Conservation (phyloP, 2,888 invertebrate genomes). For the Laspeyria flexula region DNA sequence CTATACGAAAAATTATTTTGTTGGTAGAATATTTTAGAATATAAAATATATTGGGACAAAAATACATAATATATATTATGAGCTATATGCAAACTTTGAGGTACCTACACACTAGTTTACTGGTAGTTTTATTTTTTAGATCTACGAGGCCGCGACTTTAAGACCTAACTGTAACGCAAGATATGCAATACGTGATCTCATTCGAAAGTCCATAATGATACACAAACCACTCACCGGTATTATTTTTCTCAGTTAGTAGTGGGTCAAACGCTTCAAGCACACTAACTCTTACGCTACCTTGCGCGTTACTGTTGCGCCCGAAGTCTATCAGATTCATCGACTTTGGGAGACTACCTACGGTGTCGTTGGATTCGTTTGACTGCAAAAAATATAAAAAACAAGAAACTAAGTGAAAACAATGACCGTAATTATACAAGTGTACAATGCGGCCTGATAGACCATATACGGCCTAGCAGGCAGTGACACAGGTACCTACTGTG, state of each 20-base stretch:
- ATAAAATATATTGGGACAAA: too few species aligned
- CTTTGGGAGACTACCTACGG: constrained; percentile 68
- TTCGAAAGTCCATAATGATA: constrained; percentile 50
- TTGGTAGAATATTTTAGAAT: too few species aligned
- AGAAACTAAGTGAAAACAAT: not conserved
- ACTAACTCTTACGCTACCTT: constrained; percentile 87
- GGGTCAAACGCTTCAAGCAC: constrained; percentile 96
- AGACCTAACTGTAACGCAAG: not conserved
- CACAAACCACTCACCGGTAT: constrained; percentile 83
- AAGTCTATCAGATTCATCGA: constrained; percentile 80
- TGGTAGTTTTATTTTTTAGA: too few species aligned
- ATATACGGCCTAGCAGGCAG: too few species aligned
- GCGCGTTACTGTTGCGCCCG: constrained; percentile 63
- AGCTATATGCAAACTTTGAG: too few species aligned
- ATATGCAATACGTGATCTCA: constrained; percentile 6
- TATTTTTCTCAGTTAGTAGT: constrained; percentile 88
- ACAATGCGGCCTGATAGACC: too few species aligned
- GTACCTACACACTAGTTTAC: too few species aligned
- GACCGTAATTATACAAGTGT: too few species aligned
- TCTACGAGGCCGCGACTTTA: too few species aligned
- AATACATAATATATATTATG: too few species aligned
- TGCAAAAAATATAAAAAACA: constrained; percentile 49
- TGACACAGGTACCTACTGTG: too few species aligned
- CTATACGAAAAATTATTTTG: too few species aligned
- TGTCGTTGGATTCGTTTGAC: constrained; percentile 77